phyloP scores from a whole-genome alignment of 2,113 vertebrate genomes.

The Platichthys stellatus region DNA sequence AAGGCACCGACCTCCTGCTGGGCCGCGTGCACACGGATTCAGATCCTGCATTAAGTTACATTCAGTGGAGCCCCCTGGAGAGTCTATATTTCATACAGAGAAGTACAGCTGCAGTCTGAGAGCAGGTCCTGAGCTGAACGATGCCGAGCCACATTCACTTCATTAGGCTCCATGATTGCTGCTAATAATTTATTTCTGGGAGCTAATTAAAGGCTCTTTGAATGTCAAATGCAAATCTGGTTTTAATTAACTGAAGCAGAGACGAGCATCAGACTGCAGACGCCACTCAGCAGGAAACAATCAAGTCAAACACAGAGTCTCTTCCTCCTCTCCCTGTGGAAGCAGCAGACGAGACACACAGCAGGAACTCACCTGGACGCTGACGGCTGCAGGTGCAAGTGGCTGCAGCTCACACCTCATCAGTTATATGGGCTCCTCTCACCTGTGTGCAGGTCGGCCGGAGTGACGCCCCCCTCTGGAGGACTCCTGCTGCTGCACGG shows the following conservation, averaged over 20 bases:
- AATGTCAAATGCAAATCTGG: slow-evolving; percentile 13
- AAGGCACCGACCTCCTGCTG: slow-evolving; percentile 46
- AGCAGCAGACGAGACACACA: neutral
- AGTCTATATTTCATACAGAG: neutral
- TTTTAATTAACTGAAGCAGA: slow-evolving; percentile 30
- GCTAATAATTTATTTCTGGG: slow-evolving; percentile 16
- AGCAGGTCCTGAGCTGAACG: too few species aligned
- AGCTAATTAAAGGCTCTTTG: slow-evolving; percentile 38
- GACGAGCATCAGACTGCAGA: neutral
- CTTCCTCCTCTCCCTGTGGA: rapidly evolving
- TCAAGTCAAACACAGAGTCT: neutral
- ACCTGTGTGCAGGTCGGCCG: slow-evolving; percentile 40
- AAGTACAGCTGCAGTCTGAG: too few species aligned
- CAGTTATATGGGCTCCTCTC: slow-evolving; percentile 48
- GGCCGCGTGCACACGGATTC: neutral
- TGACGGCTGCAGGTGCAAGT: slow-evolving; percentile 19
- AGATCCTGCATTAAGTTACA: neutral
- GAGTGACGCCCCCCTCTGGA: slow-evolving; percentile 44
- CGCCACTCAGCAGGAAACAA: neutral
- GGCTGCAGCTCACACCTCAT: slow-evolving; percentile 21
- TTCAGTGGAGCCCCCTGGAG: neutral
- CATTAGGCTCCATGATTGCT: slow-evolving; percentile 4
- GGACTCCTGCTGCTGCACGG: slow-evolving; percentile 1
- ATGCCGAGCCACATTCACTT: neutral
- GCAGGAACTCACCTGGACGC: slow-evolving; percentile 57